Conservation (phyloP, 2,888 invertebrate species). For the Cephus sareptanus region DNA sequence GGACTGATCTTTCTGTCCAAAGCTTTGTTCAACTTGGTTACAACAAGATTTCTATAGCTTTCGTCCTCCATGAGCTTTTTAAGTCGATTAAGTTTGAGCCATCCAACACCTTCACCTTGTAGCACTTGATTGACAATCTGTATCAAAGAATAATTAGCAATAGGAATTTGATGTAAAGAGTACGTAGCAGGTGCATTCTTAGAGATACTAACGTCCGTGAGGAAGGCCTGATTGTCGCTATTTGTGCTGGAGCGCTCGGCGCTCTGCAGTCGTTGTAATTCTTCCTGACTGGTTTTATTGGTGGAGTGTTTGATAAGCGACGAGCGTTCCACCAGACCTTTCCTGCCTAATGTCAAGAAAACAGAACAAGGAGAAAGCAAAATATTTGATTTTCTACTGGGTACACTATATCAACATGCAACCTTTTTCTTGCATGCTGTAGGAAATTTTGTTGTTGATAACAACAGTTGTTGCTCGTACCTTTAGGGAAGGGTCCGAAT, state of each 20-base stretch:
- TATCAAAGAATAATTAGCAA: constrained; percentile 11
- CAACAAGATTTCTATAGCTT: constrained; percentile 94
- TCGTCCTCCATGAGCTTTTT: constrained; percentile 99
- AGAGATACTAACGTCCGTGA: constrained; percentile 80
- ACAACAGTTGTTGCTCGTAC: constrained; percentile 63
- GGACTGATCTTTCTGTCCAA: constrained; percentile 92
- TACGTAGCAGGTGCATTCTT: not conserved
- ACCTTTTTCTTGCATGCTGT: not conserved
- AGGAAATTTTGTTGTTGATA: not conserved
- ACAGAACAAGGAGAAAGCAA: not conserved
- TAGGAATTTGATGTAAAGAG: not conserved
- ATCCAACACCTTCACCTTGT: constrained; percentile 95
- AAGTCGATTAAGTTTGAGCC: constrained; percentile 92
- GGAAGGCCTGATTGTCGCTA: constrained; percentile 91
- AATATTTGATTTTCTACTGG: not conserved
- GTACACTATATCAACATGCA: not conserved
- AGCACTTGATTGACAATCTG: constrained; percentile 84
- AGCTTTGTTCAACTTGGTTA: constrained; percentile 94
- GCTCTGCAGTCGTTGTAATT: constrained; percentile 75
- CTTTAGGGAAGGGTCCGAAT: constrained; percentile 82
- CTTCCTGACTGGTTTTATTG: constrained; percentile 75
- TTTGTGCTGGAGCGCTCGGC: constrained; percentile 81
- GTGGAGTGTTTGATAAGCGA: constrained; percentile 87
- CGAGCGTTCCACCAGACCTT: constrained; percentile 89
- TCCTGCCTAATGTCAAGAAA: constrained; percentile 66